Evolutionary conservation across 1,140 invertebrate species (phyloP).

Genomic region (Phenacoccus solenopsis): DNA sequence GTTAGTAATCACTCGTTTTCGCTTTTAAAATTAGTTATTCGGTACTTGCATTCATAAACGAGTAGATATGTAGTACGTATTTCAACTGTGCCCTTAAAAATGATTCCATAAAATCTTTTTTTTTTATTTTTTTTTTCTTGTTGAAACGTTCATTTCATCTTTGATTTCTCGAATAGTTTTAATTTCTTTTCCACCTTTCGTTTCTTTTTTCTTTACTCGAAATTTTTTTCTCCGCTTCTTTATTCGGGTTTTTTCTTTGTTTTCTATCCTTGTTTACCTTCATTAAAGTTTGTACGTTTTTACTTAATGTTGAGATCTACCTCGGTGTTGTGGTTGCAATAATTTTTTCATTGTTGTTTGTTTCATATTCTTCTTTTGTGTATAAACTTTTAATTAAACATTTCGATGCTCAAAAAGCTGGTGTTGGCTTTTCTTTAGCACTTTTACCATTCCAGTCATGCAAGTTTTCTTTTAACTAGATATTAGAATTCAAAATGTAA

Average conservation of each 20-base stretch:
- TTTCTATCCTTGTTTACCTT: neutral
- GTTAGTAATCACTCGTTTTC: too few relatives aligned
- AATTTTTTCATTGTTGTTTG: neutral
- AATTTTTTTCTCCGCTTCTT: neutral
- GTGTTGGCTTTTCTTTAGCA: neutral
- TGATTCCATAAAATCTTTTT: neutral
- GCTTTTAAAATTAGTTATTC: too few relatives aligned
- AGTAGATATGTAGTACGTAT: too few relatives aligned
- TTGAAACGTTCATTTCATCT: neutral
- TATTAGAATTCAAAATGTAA: neutral
- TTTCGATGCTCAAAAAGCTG: neutral
- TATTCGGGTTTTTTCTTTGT: too few relatives aligned
- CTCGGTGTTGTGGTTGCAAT: neutral
- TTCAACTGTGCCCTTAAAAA: too few relatives aligned
- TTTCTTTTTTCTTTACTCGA: neutral
- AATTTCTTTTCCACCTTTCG: neutral
- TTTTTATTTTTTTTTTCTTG: neutral
- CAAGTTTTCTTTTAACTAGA: neutral
- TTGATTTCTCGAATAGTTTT: neutral
- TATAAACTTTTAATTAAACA: constrained; percentile 4
- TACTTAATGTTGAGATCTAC: too few relatives aligned
- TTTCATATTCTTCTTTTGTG: neutral
- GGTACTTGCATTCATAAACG: too few relatives aligned
- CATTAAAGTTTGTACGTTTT: neutral
- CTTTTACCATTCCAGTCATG: neutral